Evolutionary conservation across 2,797 vertebrate species (phyloP).

Genomic region (Capromys pilorides): DNA sequence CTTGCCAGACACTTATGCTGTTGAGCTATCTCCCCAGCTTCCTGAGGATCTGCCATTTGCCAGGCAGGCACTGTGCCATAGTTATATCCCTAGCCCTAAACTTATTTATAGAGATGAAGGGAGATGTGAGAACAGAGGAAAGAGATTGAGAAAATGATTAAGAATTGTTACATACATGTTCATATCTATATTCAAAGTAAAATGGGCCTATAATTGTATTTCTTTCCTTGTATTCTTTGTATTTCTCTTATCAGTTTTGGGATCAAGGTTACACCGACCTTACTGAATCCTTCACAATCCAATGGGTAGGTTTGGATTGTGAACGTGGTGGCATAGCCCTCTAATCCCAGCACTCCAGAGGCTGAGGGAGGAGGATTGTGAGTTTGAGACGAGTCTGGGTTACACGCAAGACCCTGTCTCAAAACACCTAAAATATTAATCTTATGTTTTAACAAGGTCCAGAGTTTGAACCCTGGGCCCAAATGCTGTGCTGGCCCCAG

Average conservation of each 20-base stretch:
- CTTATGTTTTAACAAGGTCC: background rate
- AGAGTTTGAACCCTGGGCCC: too few relatives aligned
- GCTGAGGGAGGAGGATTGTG: background rate
- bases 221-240: background rate
- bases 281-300: background rate
- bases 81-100: too few relatives aligned
- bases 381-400: background rate
- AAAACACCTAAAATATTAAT: background rate
- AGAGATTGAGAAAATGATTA: background rate
- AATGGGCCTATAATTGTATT: background rate
- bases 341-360: background rate
- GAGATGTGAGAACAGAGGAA: background rate
- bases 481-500: too few relatives aligned
- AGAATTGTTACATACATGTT: background rate
- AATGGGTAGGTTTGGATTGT: background rate
- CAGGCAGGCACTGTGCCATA: too few relatives aligned
- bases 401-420: background rate
- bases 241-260: background rate
- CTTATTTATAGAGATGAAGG: background rate
- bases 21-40: too few relatives aligned
- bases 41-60: too few relatives aligned
- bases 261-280: background rate
- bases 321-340: background rate
- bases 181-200: background rate
- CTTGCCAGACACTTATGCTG: too few relatives aligned